Evolutionary conservation across 2,113 vertebrate genomes (phyloP).

Genomic region (Mormoops blainvillei): DNA sequence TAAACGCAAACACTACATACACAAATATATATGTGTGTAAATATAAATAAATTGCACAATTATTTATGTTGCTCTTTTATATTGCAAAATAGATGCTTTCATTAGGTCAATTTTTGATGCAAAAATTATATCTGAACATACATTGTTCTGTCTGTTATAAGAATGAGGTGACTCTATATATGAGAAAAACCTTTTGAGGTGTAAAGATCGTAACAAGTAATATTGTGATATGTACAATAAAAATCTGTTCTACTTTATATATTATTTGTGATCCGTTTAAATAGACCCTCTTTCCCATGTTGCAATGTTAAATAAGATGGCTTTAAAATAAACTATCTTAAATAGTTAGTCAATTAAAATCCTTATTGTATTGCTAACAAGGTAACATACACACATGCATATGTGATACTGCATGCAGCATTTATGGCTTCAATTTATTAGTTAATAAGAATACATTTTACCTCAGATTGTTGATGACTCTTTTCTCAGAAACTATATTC

Average conservation of each 20-base stretch:
- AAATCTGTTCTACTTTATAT: neutral
- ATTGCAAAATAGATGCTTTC: neutral
- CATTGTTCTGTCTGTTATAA: neutral
- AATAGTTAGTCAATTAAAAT: conserved; percentile 52
- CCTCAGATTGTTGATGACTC: conserved; percentile 32
- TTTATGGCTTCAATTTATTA: conserved; percentile 24
- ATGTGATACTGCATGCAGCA: neutral
- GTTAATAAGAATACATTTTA: conserved; percentile 56
- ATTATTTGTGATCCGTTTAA: conserved; percentile 27
- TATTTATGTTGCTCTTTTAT: neutral
- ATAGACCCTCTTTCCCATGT: neutral
- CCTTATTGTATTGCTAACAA: conserved; percentile 24
- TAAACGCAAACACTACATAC: neutral
- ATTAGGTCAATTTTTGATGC: neutral
- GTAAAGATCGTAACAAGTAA: neutral
- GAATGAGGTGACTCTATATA: neutral
- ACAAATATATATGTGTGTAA: no score
- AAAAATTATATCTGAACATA: neutral
- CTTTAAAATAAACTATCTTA: conserved; percentile 46
- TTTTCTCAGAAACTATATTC: conserved; percentile 48
- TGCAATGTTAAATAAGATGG: conserved; percentile 42
- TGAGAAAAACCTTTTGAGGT: neutral
- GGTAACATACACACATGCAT: neutral
- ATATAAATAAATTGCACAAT: neutral
- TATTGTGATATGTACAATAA: neutral